These are phyloP conservation scores for Bombylius major DNA, from an alignment of 2,888 invertebrate species.

Conservation along the genomic window DNA sequence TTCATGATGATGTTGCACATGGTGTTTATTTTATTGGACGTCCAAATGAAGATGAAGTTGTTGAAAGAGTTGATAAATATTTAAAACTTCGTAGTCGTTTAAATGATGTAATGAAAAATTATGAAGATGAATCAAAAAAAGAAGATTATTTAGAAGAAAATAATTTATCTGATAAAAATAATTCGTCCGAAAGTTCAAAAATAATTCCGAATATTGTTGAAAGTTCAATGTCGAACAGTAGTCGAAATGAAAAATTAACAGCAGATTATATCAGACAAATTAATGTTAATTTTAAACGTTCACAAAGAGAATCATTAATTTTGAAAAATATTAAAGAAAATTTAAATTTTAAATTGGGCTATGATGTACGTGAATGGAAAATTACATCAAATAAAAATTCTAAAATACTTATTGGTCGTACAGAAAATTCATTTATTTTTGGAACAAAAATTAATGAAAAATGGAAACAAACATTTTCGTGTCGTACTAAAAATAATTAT, in stretches of 20 bases:
- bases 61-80: constrained; percentile 12
- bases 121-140: constrained; percentile 4
- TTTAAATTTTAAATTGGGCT: constrained; percentile 21
- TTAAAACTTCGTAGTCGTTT: background rate
- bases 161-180: constrained; percentile 16
- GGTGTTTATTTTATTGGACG: constrained; percentile 13
- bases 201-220: constrained; percentile 19
- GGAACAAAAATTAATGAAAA: constrained; percentile 5
- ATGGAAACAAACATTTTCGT: background rate
- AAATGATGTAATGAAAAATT: constrained; percentile 7
- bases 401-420: constrained; percentile 25
- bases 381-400: constrained; percentile 21
- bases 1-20: constrained; percentile 18
- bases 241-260: constrained; percentile 21
- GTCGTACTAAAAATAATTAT: background rate
- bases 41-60: constrained; percentile 10
- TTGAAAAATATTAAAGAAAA: constrained; percentile 28
- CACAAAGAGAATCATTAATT: constrained; percentile 25
- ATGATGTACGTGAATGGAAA: constrained; percentile 27
- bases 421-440: background rate
- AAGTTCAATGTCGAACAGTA: constrained; percentile 9
- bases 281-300: constrained; percentile 4
- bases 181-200: constrained; percentile 1
- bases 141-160: background rate
- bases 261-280: background rate